Evolutionary conservation across 2,113 vertebrate genomes (phyloP).

Genomic region (Mesoclemmys tuberculata): DNA sequence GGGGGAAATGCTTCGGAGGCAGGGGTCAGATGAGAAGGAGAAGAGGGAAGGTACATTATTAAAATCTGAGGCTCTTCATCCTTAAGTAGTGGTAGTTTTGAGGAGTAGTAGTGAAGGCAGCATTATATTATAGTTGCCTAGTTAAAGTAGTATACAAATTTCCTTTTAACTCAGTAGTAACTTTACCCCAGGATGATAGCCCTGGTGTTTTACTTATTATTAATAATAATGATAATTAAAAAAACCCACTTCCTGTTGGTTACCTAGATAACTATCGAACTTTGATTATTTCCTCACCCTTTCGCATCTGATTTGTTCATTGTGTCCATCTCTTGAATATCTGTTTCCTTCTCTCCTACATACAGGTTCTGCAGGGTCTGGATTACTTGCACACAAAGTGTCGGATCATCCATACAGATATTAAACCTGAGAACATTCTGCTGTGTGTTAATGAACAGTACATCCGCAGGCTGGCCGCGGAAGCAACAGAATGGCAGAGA

Average conservation of each 20-base stretch:
- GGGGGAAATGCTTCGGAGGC: neutral
- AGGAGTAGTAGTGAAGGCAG: neutral
- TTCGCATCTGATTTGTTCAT: neutral
- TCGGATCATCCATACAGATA: conserved; percentile 97
- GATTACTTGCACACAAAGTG: conserved; percentile 96
- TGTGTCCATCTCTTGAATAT: neutral
- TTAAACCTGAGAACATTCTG: conserved; percentile 97
- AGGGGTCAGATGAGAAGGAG: neutral
- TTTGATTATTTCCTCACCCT: neutral
- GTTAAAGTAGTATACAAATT: neutral
- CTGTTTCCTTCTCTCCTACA: neutral
- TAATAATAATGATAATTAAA: no score
- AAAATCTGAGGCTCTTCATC: neutral
- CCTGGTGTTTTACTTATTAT: neutral
- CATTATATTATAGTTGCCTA: neutral
- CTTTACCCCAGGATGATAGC: neutral
- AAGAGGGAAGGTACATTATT: neutral
- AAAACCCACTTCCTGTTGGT: neutral
- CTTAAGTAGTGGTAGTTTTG: neutral
- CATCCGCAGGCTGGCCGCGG: conserved; percentile 92
- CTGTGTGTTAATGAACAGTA: conserved; percentile 94
- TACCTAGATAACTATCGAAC: neutral
- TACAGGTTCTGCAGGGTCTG: conserved; percentile 94
- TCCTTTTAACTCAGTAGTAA: neutral
- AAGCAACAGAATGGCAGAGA: conserved; percentile 96